phyloP scores from a whole-genome alignment of 2,797 vertebrate species.

The Macrochelys suwanniensis region DNA sequence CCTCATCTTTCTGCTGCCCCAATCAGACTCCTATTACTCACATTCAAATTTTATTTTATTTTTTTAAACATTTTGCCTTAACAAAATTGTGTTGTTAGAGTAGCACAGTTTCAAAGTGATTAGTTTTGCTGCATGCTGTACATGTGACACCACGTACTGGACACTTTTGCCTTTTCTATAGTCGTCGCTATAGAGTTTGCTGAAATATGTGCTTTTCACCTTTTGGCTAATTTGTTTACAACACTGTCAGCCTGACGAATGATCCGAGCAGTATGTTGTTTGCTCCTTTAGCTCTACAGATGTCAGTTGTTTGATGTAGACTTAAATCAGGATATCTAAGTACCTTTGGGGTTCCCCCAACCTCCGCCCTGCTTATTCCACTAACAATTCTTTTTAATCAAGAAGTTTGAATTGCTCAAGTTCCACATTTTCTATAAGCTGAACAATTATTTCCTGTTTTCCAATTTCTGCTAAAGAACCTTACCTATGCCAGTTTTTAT shows the following conservation, averaged over 20 bases:
- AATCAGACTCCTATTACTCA: neutral
- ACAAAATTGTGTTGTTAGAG: neutral
- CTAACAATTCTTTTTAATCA: neutral
- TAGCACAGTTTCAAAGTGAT: neutral
- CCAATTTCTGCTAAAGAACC: neutral
- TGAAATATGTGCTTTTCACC: neutral
- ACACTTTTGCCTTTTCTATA: neutral
- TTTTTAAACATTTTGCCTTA: neutral
- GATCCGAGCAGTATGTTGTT: neutral
- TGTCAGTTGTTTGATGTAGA: neutral
- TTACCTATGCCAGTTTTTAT: neutral
- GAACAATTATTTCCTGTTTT: too few species aligned
- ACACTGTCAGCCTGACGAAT: neutral
- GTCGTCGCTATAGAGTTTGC: neutral
- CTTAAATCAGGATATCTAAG: neutral
- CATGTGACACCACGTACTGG: neutral
- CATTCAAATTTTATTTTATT: neutral
- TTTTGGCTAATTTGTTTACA: neutral
- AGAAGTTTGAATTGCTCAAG: neutral
- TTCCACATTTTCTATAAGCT: neutral
- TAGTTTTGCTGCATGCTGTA: neutral
- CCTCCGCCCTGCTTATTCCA: neutral
- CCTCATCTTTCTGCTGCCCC: neutral
- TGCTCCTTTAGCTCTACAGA: neutral
- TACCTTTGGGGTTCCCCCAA: neutral